Percentiles rank a stretch among this genome's conserved stretches.
Evolutionary conservation across 1,140 invertebrate genomes (phyloP).

Genomic region (Steinernema khuongi): DNA sequence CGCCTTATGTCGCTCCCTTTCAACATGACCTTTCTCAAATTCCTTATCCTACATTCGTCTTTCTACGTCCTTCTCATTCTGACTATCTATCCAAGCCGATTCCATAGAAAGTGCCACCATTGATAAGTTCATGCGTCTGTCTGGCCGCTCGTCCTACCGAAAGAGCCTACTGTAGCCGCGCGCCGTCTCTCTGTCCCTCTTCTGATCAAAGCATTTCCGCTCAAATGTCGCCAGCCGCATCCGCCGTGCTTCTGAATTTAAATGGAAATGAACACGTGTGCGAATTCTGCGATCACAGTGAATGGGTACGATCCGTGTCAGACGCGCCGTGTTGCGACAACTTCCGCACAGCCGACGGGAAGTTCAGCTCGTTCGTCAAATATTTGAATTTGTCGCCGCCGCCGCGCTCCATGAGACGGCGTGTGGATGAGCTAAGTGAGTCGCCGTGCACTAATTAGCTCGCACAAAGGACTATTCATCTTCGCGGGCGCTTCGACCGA

Average conservation of each 20-base stretch:
- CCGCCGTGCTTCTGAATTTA: neutral
- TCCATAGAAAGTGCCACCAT: no score
- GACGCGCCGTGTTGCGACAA: no score
- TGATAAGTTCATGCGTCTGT: no score
- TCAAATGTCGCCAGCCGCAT: neutral
- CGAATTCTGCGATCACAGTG: neutral
- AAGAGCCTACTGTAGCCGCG: no score
- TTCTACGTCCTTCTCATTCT: no score
- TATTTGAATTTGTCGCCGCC: constrained; percentile 3
- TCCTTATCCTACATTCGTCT: no score
- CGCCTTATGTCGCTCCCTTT: no score
- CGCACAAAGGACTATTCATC: neutral
- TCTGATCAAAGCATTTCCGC: neutral
- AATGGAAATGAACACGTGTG: constrained; percentile 4
- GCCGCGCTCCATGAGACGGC: neutral
- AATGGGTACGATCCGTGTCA: neutral
- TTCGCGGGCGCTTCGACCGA: neutral
- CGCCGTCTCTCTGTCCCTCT: no score
- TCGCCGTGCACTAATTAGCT: constrained; percentile 13
- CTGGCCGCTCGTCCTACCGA: no score
- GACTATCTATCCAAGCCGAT: no score
- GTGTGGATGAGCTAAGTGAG: neutral
- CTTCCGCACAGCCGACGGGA: neutral
- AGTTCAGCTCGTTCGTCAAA: neutral
- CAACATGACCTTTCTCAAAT: no score